Evolutionary conservation across 1,140 invertebrate genomes (phyloP).

Genomic region (Carposina sasakii): DNA sequence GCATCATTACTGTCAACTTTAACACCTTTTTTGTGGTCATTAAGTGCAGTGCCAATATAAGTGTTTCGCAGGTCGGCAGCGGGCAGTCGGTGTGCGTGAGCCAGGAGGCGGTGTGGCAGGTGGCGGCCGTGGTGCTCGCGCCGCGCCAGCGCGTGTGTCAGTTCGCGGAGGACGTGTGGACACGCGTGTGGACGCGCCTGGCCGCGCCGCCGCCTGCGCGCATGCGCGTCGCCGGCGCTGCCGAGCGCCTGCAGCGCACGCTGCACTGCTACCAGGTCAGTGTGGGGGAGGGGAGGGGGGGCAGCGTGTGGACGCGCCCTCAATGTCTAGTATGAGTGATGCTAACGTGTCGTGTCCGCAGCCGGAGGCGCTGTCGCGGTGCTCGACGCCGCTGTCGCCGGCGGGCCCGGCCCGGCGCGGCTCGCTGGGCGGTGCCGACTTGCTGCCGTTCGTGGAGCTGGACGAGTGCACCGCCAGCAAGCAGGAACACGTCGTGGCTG

Average conservation of each 20-base stretch:
- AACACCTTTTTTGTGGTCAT: too few relatives aligned
- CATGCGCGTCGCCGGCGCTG: conserved; percentile 80
- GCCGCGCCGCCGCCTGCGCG: conserved; percentile 71
- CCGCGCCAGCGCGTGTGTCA: conserved; percentile 85
- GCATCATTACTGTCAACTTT: too few relatives aligned
- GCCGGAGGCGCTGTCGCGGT: conserved; percentile 88
- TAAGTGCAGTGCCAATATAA: too few relatives aligned
- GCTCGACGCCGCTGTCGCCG: conserved; percentile 86
- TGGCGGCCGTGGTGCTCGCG: conserved; percentile 85
- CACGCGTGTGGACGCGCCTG: conserved; percentile 83
- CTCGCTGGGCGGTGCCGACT: conserved; percentile 55
- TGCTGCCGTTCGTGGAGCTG: conserved; percentile 85
- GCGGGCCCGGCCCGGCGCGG: conserved; percentile 36
- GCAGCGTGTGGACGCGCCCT: too few relatives aligned
- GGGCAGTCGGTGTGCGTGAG: conserved; percentile 70
- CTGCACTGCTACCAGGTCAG: conserved; percentile 83
- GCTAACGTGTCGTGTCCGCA: conserved; percentile 50
- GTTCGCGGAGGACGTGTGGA: conserved; percentile 87
- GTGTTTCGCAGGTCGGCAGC: too few relatives aligned
- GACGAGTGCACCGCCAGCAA: conserved; percentile 89
- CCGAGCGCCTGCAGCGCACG: conserved; percentile 83
- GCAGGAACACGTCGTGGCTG: conserved; percentile 89
- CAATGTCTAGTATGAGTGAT: too few relatives aligned
- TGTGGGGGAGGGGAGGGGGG: too few relatives aligned
- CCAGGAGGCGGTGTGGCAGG: conserved; percentile 84